Base-by-base conservation (phyloP, 2,797 vertebrate species). In the Anguilla marmorata region DNA sequence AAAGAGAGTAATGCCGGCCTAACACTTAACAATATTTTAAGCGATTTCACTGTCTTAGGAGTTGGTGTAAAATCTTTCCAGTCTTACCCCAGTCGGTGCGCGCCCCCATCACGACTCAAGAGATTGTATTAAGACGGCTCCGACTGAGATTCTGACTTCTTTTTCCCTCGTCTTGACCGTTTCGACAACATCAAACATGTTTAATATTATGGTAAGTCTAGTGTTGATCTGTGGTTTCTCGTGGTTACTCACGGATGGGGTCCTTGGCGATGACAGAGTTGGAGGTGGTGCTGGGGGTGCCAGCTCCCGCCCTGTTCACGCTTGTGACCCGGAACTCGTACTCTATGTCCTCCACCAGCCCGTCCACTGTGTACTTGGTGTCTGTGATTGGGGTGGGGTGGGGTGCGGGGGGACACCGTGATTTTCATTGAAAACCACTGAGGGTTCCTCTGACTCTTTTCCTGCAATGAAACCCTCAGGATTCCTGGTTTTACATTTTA, bases 241-340 rank as follows among this genome's bases (percentile, higher is more conserved):
- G 5, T 8, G 16, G 16, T 37, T 74, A 93, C 90, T 93, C 89
- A 95, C 92, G 91, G 89, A 94, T 92, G n/a, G 93, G 94, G 89
- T 95, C 92, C 90, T 95, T 95, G 89, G 93, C 94, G 87, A 93
- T 0, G 5, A 93, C 91, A 50, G 92, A 90, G 48, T 84, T 93
- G 86, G 94, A 95, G 6, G 90, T 58, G 6, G 89, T 72, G 69
- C 95, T 95, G 76, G 94, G 94, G 72, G 89, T 88, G 24, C 94
- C 94, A 1, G 91, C 88, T 45, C 93, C 94, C 37, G 93, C 92
- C 74, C 89, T 89, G 91, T 95, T 97, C 79, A 96, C 91, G 90
- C 94, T 91, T 86, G 79, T 93, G 48, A 95, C 92, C 87, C 16
- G 24, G 90, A 96, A 95, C 91, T 97, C 94, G 27, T 95, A 96